Conservation (phyloP, 92 coral and sea anemone genomes). For the Porites lobata region DNA sequence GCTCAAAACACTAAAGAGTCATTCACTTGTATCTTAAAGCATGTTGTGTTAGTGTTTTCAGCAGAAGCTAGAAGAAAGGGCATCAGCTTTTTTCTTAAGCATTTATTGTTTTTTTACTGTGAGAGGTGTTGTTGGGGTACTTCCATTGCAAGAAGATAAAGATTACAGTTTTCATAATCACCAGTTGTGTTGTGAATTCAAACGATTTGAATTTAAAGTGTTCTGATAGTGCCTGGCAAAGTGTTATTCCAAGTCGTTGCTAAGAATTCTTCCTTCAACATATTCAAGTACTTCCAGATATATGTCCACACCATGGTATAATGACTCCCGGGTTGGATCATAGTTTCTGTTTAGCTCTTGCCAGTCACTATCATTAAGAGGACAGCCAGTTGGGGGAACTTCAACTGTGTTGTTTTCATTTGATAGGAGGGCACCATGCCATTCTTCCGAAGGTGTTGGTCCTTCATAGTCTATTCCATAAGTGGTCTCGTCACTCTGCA, state of each 20-base stretch:
- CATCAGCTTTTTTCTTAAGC: too few relatives aligned
- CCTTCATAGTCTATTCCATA: slow-evolving; percentile 28
- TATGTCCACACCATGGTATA: slow-evolving; percentile 16
- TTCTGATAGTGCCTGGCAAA: too few relatives aligned
- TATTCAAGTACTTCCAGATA: slow-evolving; percentile 16
- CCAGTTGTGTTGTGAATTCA: too few relatives aligned
- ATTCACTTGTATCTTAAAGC: too few relatives aligned
- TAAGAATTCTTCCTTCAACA: slow-evolving; percentile 17
- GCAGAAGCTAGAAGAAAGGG: too few relatives aligned
- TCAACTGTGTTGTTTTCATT: slow-evolving; percentile 16
- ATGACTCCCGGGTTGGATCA: slow-evolving; percentile 17
- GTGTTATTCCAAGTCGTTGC: background rate
- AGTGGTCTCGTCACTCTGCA: slow-evolving; percentile 22
- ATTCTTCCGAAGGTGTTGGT: slow-evolving; percentile 23
- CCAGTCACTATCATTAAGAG: slow-evolving; percentile 22
- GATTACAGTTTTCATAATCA: too few relatives aligned
- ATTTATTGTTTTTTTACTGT: too few relatives aligned
- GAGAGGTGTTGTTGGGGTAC: too few relatives aligned
- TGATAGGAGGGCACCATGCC: slow-evolving; percentile 13
- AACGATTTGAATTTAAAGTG: too few relatives aligned
- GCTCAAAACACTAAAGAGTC: too few relatives aligned
- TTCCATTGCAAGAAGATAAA: too few relatives aligned
- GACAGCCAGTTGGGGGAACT: slow-evolving; percentile 25
- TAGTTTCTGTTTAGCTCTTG: slow-evolving; percentile 21
- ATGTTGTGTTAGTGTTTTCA: too few relatives aligned